A percentile compares a stretch with the other conserved stretches of the same genome.
Conservation (phyloP, 2,113 vertebrate species). For the Aix galericulata region DNA sequence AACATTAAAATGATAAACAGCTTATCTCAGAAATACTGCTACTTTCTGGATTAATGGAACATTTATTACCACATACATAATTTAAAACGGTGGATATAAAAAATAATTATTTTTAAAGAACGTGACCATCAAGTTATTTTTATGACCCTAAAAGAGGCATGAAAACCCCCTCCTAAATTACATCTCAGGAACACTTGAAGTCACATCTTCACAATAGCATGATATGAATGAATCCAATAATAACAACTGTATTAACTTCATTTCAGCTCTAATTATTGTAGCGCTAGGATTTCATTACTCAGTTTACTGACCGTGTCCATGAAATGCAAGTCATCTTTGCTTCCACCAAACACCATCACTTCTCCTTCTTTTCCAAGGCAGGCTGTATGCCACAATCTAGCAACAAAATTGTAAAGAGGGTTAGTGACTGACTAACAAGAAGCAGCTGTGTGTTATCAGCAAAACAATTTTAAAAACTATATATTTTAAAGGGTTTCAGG, state of each 20-base stretch:
- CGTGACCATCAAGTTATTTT: not conserved
- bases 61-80: not conserved
- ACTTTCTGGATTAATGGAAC: not conserved
- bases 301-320: conserved; percentile 88
- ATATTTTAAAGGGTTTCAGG: not conserved
- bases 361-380: conserved; percentile 89
- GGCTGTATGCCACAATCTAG: conserved; percentile 91
- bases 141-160: not conserved
- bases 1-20: not conserved
- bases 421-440: not conserved
- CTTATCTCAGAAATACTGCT: not conserved
- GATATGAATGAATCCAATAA: not conserved
- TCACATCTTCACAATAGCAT: not conserved
- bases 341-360: conserved; percentile 94
- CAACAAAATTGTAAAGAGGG: not conserved
- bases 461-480: not conserved
- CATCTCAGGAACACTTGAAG: not conserved
- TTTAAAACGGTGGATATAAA: not conserved
- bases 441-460: not conserved
- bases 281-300: not conserved
- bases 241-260: not conserved
- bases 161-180: not conserved
- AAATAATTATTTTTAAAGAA: not conserved
- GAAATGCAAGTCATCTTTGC: conserved; percentile 92
- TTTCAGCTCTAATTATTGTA: not conserved